Conservation (phyloP, 2,888 invertebrate species). For the Geotrupes spiniger region DNA sequence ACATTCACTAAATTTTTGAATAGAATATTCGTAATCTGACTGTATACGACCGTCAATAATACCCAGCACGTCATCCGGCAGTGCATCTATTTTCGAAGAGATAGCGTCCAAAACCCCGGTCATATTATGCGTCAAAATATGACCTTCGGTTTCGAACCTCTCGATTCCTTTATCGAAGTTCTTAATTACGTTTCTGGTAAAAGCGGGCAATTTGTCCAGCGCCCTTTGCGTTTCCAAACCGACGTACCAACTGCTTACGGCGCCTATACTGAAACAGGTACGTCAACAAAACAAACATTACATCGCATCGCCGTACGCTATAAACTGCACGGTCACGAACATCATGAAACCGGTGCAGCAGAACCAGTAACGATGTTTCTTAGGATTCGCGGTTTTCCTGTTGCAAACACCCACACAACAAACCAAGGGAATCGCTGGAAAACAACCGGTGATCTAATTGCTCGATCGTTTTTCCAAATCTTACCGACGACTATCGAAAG, state of each 20-base stretch:
- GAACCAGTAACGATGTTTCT: conserved; percentile 8
- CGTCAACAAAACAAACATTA: neutral
- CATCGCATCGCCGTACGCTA: neutral
- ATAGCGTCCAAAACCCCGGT: neutral
- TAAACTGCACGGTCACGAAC: neutral
- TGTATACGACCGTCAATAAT: no score
- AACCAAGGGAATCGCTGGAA: conserved; percentile 14
- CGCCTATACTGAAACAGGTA: conserved; percentile 9
- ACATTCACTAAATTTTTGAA: no score
- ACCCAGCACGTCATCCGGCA: neutral
- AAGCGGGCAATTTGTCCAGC: neutral
- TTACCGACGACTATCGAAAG: conserved; percentile 15
- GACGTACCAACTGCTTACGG: conserved; percentile 10
- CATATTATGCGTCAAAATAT: neutral
- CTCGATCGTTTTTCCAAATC: no score
- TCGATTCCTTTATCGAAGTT: neutral
- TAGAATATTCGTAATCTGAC: no score
- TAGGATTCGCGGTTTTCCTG: conserved; percentile 12
- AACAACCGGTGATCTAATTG: neutral
- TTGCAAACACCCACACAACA: conserved; percentile 12
- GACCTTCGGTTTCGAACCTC: neutral
- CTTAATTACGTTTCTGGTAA: neutral
- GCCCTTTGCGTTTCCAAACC: conserved; percentile 8
- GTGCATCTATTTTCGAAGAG: neutral
- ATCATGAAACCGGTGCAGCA: conserved; percentile 7